A percentile compares a stretch with the other conserved stretches of the same genome.
These are phyloP conservation scores for Watsonalla binaria DNA, from an alignment of 2,888 invertebrate species.

Conservation along the genomic window DNA sequence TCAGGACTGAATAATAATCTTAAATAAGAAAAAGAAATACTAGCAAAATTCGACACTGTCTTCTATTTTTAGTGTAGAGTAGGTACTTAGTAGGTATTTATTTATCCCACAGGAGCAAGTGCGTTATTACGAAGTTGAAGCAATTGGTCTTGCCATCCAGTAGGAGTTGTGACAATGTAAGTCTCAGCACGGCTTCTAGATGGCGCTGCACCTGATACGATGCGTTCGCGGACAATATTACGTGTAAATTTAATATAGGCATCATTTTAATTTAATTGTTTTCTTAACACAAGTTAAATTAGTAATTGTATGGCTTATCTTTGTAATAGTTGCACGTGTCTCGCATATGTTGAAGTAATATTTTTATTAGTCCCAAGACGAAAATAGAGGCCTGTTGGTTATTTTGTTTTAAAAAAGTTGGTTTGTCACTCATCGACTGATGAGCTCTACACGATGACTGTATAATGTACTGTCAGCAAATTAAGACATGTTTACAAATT, in stretches of 20 bases:
- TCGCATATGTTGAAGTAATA: constrained; percentile 18
- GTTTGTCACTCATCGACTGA: constrained; percentile 30
- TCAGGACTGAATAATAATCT: too few species aligned
- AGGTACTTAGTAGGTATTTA: too few species aligned
- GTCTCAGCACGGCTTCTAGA: constrained; percentile 38
- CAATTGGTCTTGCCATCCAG: constrained; percentile 18
- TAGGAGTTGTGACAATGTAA: constrained; percentile 33
- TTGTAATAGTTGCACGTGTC: constrained; percentile 4
- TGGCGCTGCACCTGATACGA: constrained; percentile 39
- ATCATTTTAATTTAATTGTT: too few species aligned
- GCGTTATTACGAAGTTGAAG: not conserved
- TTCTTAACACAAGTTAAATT: too few species aligned
- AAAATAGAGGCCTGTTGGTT: constrained; percentile 24
- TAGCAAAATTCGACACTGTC: too few species aligned
- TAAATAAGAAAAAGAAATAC: too few species aligned
- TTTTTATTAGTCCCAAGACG: constrained; percentile 19
- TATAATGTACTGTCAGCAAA: constrained; percentile 15
- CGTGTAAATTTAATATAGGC: constrained; percentile 5
- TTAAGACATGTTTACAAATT: not conserved
- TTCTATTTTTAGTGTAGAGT: too few species aligned
- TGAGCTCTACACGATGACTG: constrained; percentile 19
- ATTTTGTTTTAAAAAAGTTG: constrained; percentile 26
- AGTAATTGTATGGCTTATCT: not conserved
- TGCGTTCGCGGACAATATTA: constrained; percentile 11
- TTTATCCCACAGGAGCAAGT: not conserved